These are phyloP conservation scores for Oreochromis grahami DNA, from an alignment of 2,797 vertebrate genomes.

Conservation along the genomic window DNA sequence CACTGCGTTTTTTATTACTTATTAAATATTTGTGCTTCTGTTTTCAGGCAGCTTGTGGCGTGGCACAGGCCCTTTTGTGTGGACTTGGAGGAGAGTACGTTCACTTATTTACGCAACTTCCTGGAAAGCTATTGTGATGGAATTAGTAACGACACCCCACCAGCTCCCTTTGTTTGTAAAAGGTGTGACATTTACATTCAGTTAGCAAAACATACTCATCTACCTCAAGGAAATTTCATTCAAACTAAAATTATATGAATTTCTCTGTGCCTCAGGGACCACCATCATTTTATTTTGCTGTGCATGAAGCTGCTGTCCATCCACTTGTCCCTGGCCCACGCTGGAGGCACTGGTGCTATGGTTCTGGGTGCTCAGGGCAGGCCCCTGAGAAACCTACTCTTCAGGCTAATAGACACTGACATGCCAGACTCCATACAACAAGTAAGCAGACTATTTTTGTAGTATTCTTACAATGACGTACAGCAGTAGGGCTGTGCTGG, in stretches of 20 bases:
- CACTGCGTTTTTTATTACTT: neutral
- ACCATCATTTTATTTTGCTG: conserved; percentile 82
- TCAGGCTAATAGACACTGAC: conserved; percentile 81
- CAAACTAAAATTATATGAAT: neutral
- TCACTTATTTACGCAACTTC: conserved; percentile 78
- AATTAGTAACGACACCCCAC: conserved; percentile 72
- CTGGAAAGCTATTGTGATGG: conserved; percentile 80
- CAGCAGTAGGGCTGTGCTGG: neutral
- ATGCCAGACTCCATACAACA: conserved; percentile 83
- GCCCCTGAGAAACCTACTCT: conserved; percentile 81
- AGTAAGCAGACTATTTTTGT: conserved; percentile 44
- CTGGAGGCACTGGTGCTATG: conserved; percentile 79
- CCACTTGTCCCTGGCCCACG: conserved; percentile 82
- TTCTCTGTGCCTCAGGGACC: conserved; percentile 67
- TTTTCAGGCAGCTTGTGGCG: conserved; percentile 78
- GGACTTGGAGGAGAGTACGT: conserved; percentile 82
- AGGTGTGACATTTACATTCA: conserved; percentile 52
- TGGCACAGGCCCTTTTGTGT: conserved; percentile 85
- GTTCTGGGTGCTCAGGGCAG: conserved; percentile 80
- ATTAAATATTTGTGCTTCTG: conserved; percentile 1
- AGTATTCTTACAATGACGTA: neutral
- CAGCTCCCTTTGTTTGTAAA: conserved; percentile 77
- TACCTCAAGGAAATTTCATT: neutral
- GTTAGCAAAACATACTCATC: neutral
- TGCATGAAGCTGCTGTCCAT: conserved; percentile 84